A percentile compares a stretch with the other conserved stretches of the same genome.
These are phyloP conservation scores for Pyrocoelia pectoralis DNA, from an alignment of 2,888 invertebrate genomes.

Conservation along the genomic window DNA sequence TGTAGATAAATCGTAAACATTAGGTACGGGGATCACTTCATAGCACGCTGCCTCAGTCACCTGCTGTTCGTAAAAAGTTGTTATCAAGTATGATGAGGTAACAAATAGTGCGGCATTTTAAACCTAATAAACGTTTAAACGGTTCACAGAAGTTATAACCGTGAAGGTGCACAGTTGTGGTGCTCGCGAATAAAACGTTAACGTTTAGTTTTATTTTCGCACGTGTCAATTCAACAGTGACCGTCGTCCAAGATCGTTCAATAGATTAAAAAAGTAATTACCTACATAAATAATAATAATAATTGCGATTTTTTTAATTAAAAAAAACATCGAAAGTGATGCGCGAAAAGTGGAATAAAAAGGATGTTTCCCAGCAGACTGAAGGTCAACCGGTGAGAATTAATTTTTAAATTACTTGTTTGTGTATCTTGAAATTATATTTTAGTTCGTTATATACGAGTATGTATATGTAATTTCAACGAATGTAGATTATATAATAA, in stretches of 20 bases:
- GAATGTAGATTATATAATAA: neutral
- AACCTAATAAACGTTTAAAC: neutral
- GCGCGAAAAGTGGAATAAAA: conserved; percentile 39
- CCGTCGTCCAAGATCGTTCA: neutral
- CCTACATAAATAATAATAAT: too few relatives aligned
- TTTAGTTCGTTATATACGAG: neutral
- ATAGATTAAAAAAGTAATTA: too few relatives aligned
- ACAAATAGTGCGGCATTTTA: neutral
- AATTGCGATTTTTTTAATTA: neutral
- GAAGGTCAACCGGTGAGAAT: conserved; percentile 36
- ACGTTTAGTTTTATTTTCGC: neutral
- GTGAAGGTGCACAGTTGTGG: conserved; percentile 6
- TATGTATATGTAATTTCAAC: neutral
- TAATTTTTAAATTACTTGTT: conserved; percentile 2
- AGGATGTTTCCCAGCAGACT: conserved; percentile 23
- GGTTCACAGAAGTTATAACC: conserved; percentile 5
- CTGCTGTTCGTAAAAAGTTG: neutral
- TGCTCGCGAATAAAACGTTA: conserved; percentile 3
- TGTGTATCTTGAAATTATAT: conserved; percentile 6
- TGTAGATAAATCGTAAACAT: neutral
- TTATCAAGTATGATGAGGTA: conserved; percentile 4
- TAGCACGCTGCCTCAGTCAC: neutral
- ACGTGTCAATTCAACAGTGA: neutral
- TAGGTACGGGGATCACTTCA: neutral
- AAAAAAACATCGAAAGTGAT: conserved; percentile 17